Percentiles rank a stretch among this genome's conserved stretches.
These are phyloP conservation scores for Chymomyza caudatula DNA, from an alignment of 2,888 invertebrate species.

Conservation along the genomic window DNA sequence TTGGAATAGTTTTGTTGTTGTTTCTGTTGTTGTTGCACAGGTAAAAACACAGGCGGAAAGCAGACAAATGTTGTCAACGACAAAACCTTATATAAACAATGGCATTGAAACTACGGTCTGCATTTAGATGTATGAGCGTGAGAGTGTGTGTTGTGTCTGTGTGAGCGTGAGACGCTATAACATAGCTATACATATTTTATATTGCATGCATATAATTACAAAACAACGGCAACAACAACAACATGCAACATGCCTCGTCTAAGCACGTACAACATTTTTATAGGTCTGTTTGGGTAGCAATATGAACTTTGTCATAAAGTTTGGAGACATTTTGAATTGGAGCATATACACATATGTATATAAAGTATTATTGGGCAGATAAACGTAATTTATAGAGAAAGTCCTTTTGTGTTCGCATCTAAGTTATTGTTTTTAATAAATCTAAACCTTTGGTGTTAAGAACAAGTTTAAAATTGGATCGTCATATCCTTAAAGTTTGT, in stretches of 20 bases:
- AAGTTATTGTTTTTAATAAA: no score
- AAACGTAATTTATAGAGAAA: no score
- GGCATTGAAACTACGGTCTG: background rate
- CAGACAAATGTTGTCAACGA: background rate
- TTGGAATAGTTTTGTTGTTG: background rate
- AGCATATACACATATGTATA: no score
- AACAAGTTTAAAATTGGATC: no score
- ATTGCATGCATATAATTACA: background rate
- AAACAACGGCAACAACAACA: background rate
- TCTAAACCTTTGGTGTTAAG: no score
- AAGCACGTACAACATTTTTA: background rate
- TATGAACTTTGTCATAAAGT: no score
- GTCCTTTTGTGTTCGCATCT: no score
- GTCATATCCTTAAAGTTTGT: no score
- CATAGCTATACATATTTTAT: background rate
- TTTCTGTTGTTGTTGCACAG: background rate
- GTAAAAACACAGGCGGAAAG: background rate
- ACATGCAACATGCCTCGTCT: background rate
- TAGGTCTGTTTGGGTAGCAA: background rate
- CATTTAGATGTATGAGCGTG: no score
- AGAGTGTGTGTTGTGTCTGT: no score
- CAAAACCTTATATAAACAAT: background rate
- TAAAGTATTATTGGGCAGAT: no score
- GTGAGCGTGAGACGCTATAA: background rate
- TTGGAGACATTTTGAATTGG: no score